These are phyloP conservation scores for Prionace glauca DNA, from an alignment of 2,797 vertebrate genomes.

Conservation along the genomic window DNA sequence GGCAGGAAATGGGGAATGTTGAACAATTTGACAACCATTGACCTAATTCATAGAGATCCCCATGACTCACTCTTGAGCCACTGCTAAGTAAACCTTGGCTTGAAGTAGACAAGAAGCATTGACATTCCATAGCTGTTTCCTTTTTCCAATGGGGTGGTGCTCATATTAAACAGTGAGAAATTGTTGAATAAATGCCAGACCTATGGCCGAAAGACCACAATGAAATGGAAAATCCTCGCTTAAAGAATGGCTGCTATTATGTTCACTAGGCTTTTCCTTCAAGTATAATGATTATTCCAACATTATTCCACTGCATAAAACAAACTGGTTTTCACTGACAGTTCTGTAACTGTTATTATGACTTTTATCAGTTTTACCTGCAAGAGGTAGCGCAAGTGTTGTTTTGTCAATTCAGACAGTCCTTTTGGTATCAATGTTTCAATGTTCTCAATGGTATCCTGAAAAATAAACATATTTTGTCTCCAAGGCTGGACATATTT, in stretches of 20 bases:
- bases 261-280: not conserved
- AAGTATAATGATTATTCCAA: conserved; percentile 44
- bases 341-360: not conserved
- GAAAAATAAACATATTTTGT: not conserved
- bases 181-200: not conserved
- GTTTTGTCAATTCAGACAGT: conserved; percentile 86
- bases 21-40: too few relatives aligned
- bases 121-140: not conserved
- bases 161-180: not conserved
- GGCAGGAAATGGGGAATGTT: too few relatives aligned
- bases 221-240: not conserved
- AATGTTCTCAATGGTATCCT: conserved; percentile 61
- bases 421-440: conserved; percentile 86
- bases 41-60: too few relatives aligned
- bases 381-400: conserved; percentile 91
- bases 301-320: conserved; percentile 69
- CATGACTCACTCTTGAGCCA: too few relatives aligned
- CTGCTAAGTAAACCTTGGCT: not conserved
- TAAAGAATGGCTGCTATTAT: not conserved
- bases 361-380: conserved; percentile 61
- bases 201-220: too few relatives aligned
- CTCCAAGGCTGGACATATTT: not conserved
- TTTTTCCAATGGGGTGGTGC: not conserved
- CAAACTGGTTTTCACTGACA: not conserved
- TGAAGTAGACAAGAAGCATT: not conserved